Evolutionary conservation across 2,113 vertebrate species (phyloP), one percentile per base, ranked within the genome.

Genomic region (Grammomys surdaster): DNA sequence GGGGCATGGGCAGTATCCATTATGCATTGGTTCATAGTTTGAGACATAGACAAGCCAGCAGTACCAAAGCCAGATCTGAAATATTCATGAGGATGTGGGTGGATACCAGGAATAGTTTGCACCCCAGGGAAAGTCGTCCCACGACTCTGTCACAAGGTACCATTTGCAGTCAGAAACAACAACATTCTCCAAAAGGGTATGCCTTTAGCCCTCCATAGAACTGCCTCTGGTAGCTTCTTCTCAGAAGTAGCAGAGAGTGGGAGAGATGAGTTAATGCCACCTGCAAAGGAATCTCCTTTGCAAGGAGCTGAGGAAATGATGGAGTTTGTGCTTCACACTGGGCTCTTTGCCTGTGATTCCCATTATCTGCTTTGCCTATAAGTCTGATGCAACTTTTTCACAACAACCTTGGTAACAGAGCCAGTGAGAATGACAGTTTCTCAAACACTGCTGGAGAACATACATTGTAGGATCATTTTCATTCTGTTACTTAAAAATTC

Each of bases 41-140:
- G 75, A 95, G 93, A 87, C 94, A 93, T 86, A 89, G 78, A 94
- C 69, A 76, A 95, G 88, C 86, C 33, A 95, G 95, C 93, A 85
- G 77, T 84, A 92, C 94, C 43, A 86, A 46, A 43, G 76, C 46
- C 46, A 63, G 10, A 76, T 96, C 87, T 93, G 75, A 97, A 96
- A 95, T 88, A 97, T 90, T 96, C 97, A 97, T 85, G 91, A 96
- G 84, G 91, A 85, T 48, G 46, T 98, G 54, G 88, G 96, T 65
- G 97, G 90, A 5, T 97, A 70, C 94, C 89, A 84, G 56, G 97
- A 98, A 96, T 96, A 98, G 94, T 90, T 3, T 7, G 85, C 93
- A 88, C 73, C 96, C 92, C 75, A 82, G 88, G 78, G 94, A 95
- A 73, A 96, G 69, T 19, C 80, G 80, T 72, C 84, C 81, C 90